Evolutionary conservation across 1,140 invertebrate genomes (phyloP), one percentile per base, ranked within the genome.

Genomic region (Anastrepha obliqua): DNA sequence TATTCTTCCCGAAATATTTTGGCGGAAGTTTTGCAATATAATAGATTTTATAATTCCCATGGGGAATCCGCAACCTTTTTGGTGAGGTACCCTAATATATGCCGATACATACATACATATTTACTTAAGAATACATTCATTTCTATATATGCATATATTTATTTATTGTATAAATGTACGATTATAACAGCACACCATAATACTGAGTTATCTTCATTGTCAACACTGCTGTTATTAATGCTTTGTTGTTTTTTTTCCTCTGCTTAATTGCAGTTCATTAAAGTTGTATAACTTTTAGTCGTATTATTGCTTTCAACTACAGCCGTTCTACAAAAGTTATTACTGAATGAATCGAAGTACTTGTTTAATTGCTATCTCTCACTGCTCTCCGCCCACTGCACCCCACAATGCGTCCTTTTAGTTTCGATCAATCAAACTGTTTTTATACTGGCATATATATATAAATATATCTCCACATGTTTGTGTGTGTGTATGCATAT

Each of bases 291-390:
- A 81, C 55, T 55, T 67, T 74, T 81, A 20, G 20, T 81, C 29
- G 6, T 29, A 8, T 11, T 6, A 29, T 67, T 67, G 0, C 6
- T 67, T 67, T 64, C 47, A 51, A 81, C 74, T 58, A 81, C 17
- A n/a, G 74, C 15, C 42, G 3, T 20, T 55, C n/a, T 81, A 20
- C 15, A 62, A 62, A 42, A 55, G 8, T 81, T 81, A 81, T 58
- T 81, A 81, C 47, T 81, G 74, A 81, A 81, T 81, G 74, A 81
- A 81, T 81, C 47, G 74, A 81, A 39, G 20, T 81, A 81, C 47
- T 81, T 81, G 74, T 81, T 51, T 55, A 81, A 58, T 58, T 81
- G 47, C 55, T 81, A 55, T 81, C n/a, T 58, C 67, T 42, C 5
- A 13, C 2, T 11, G 13, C 74, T 29, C 47, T 15, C 51, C 74